phyloP scores from a whole-genome alignment of 2,113 vertebrate species.

The Orycteropus afer region DNA sequence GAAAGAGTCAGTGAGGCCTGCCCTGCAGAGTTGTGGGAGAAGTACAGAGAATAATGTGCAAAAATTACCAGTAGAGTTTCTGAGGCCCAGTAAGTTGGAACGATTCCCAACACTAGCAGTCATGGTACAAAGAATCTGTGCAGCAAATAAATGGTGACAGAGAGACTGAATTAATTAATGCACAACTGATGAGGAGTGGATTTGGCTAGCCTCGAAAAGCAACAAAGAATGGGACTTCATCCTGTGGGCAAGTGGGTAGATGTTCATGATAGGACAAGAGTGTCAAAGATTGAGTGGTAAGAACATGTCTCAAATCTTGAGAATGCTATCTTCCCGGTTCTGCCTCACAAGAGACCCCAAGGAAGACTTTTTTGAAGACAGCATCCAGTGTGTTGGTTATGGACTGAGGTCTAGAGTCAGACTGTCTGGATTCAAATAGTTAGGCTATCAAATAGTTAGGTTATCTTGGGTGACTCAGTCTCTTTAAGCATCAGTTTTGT shows the following conservation, averaged over 20 bases:
- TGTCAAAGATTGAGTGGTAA: neutral
- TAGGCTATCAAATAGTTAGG: neutral
- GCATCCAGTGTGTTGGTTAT: too few species aligned
- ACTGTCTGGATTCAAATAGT: neutral
- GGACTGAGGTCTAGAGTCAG: neutral
- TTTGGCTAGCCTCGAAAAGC: neutral
- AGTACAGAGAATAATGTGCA: neutral
- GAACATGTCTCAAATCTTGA: neutral
- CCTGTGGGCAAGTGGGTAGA: neutral
- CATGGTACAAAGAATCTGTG: neutral
- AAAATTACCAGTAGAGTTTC: neutral
- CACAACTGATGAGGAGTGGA: neutral
- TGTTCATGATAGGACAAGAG: neutral
- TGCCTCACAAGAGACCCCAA: neutral
- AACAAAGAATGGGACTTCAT: neutral
- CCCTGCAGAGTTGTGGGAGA: neutral
- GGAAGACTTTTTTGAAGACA: neutral
- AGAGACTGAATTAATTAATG: neutral
- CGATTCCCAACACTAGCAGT: neutral
- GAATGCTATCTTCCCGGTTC: neutral
- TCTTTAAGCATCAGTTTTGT: conserved; percentile 5
- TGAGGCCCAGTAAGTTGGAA: neutral
- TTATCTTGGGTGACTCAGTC: neutral
- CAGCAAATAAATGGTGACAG: neutral
- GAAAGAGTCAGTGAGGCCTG: neutral